Percentiles rank a stretch among this genome's conserved stretches.
phyloP scores from a whole-genome alignment of 2,888 invertebrate species.

The Agriotes lineatus region DNA sequence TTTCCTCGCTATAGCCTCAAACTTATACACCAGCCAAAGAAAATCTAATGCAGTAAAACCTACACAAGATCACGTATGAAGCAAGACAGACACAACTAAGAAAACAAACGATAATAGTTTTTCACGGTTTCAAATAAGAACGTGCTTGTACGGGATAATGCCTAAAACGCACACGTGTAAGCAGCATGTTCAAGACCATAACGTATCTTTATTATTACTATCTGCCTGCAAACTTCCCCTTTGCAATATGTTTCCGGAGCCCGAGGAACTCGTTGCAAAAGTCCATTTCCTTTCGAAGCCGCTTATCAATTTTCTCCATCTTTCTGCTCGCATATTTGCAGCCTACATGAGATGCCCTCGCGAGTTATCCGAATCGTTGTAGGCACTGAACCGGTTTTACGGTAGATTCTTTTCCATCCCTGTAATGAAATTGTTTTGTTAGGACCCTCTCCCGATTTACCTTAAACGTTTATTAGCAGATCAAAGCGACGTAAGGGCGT shows the following conservation, averaged over 20 bases:
- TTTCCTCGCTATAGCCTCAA: too few species aligned
- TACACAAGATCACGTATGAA: too few species aligned
- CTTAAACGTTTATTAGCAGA: too few species aligned
- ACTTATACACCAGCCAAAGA: too few species aligned
- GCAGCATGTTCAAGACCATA: background rate
- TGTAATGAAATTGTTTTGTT: background rate
- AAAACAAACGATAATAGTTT: too few species aligned
- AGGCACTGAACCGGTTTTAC: background rate
- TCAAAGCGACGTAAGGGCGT: too few species aligned
- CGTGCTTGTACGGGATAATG: too few species aligned
- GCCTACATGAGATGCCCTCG: too few species aligned
- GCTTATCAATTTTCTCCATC: slow-evolving; percentile 9
- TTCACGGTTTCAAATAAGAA: too few species aligned
- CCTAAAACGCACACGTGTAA: background rate
- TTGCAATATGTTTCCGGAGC: slow-evolving; percentile 6
- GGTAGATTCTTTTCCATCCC: background rate
- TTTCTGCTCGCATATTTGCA: background rate
- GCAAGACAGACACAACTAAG: too few species aligned
- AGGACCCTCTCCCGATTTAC: background rate
- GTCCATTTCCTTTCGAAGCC: slow-evolving; percentile 9
- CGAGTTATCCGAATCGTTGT: background rate
- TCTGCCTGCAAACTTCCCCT: background rate
- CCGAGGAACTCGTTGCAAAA: slow-evolving; percentile 1
- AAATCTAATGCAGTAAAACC: too few species aligned
- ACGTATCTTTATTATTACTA: slow-evolving; percentile 5